Evolutionary conservation across 2,797 vertebrate genomes (phyloP).

Genomic region (Lutjanus campechanus): DNA sequence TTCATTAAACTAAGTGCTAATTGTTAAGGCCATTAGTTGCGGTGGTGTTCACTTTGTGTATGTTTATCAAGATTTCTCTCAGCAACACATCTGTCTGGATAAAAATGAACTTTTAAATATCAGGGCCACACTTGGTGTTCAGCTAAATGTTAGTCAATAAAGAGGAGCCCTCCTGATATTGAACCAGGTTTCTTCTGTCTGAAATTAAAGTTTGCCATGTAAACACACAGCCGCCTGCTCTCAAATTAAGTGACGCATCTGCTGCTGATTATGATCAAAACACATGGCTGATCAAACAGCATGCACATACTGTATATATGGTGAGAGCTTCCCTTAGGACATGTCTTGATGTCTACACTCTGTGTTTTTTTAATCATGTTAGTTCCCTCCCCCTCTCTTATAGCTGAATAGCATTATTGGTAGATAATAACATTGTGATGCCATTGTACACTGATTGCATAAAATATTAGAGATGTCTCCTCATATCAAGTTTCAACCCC

Average conservation of each 20-base stretch:
- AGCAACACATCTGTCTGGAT: constrained; percentile 8
- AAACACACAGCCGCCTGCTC: constrained; percentile 13
- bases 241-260: constrained; percentile 34
- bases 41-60: background rate
- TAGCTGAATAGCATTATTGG: constrained; percentile 23
- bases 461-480: constrained; percentile 20
- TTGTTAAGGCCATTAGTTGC: constrained; percentile 13
- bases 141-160: constrained; percentile 37
- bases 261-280: constrained; percentile 38
- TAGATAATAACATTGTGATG: constrained; percentile 37
- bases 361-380: constrained; percentile 8
- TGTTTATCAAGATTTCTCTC: constrained; percentile 6
- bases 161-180: background rate
- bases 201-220: constrained; percentile 32
- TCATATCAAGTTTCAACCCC: constrained; percentile 36
- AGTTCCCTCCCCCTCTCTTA: background rate
- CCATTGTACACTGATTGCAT: constrained; percentile 27
- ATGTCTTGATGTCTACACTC: background rate
- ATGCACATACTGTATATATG: constrained; percentile 1
- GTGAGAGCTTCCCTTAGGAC: constrained; percentile 3
- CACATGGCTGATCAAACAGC: constrained; percentile 14
- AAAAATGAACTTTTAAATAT: constrained; percentile 45
- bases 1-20: constrained; percentile 23
- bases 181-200: constrained; percentile 4
- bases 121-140: constrained; percentile 5